Evolutionary conservation across 2,888 invertebrate genomes (phyloP).

Genomic region (Charanyca ferruginea): DNA sequence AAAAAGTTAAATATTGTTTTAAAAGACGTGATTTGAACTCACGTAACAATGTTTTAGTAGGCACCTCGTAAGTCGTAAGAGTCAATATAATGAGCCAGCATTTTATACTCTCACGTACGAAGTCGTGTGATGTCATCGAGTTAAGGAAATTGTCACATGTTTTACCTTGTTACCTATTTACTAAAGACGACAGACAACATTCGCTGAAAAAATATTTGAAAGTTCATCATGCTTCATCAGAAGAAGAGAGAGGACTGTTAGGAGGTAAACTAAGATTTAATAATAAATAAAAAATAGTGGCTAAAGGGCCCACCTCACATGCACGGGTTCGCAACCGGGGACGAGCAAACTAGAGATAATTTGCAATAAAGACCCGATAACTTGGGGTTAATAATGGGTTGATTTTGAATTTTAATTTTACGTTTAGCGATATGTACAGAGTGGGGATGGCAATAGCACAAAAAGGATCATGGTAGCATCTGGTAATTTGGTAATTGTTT

Average conservation of each 20-base stretch:
- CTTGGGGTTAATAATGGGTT: no score
- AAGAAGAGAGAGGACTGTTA: background rate
- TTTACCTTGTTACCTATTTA: slow-evolving; percentile 6
- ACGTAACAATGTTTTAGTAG: slow-evolving; percentile 39
- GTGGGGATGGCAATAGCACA: no score
- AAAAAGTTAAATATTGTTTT: slow-evolving; percentile 36
- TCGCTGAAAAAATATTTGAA: background rate
- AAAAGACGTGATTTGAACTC: slow-evolving; percentile 7
- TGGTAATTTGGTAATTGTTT: no score
- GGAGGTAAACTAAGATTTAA: no score
- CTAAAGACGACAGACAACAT: background rate
- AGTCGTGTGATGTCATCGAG: background rate
- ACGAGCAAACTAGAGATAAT: no score
- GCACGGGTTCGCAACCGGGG: no score
- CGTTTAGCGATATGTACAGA: no score
- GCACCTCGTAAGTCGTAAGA: background rate
- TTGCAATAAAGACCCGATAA: no score
- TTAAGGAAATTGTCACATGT: background rate
- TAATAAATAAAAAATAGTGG: no score
- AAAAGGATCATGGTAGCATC: no score
- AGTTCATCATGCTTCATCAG: background rate
- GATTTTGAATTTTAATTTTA: no score
- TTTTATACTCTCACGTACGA: background rate
- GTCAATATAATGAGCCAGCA: slow-evolving; percentile 32
- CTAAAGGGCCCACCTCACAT: no score